Base-by-base conservation (phyloP, 2,797 vertebrate genomes). In the Eleutherodactylus coqui region DNA sequence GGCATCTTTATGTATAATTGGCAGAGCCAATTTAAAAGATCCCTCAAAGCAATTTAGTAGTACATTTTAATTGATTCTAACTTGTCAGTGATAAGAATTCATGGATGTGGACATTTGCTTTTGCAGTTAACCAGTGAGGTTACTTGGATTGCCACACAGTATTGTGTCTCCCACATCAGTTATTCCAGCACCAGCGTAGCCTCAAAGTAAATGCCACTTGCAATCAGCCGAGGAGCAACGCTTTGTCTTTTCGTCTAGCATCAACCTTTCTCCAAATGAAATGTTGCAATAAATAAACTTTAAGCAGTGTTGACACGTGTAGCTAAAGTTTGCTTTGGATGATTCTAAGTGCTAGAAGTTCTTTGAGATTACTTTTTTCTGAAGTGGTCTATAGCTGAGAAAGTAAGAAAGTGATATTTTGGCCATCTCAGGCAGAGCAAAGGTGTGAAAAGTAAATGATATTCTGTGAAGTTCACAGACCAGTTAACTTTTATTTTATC, bases 191-290 rank as follows among this genome's bases (percentile, higher is more conserved):
- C 81, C 80, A 87, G 75, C 16, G 60, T 16, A 70, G 9, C 11
- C 87, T 90, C 32, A 53, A 53, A 86, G 55, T 49, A 69, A 88
- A 88, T 38, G 60, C 58, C 83, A 91, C 80, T 88, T 87, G 24
- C 73, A 5, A 29, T 87, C 1, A 75, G 24, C 64, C 77, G 41
- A 16, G 0, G 0, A 88, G 86, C 58, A 16, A 53, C 9, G 45
- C 43, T 38, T n/a, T 32, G 51, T 41, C 81, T 83, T 55, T 43
- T 85, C 60, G 79, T 58, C 73, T 36, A 1, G 69, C 55, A 88
- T 82, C 70, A 83, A 69, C 45, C 43, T 69, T 49, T 58, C 38
- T 24, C 86, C 27, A 85, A 77, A 21, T 81, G 24, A 81, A 36
- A 17, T 80, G 32, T 21, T 75, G 16, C 27, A 51, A 47, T 73